phyloP scores from a whole-genome alignment of 2,797 vertebrate species.

The Muraenolepis orangiensis region DNA sequence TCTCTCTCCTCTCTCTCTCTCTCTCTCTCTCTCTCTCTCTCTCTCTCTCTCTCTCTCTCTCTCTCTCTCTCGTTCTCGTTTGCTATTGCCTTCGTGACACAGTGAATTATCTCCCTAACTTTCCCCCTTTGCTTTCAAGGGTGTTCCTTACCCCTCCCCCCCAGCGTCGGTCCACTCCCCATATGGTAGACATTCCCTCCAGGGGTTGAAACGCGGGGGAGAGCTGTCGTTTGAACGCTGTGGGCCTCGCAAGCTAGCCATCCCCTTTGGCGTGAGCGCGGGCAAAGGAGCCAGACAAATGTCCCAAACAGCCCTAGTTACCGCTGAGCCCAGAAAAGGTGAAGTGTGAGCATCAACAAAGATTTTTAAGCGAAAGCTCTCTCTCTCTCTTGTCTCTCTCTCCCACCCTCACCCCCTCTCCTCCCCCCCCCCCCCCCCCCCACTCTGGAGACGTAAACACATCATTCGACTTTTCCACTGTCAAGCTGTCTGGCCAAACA shows the following conservation, averaged over 20 bases:
- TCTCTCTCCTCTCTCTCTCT: background rate
- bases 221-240: conserved; percentile 46
- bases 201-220: conserved; percentile 26
- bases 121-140: background rate
- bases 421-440: conserved; percentile 5
- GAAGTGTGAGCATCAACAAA: conserved; percentile 31
- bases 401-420: conserved; percentile 8
- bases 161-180: background rate
- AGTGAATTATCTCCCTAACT: background rate
- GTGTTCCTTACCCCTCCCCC: background rate
- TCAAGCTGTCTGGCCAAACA: conserved; percentile 22
- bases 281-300: conserved; percentile 22
- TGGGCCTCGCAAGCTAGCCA: conserved; percentile 36
- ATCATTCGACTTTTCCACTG: conserved; percentile 30
- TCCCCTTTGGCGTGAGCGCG: conserved; percentile 35
- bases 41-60: background rate
- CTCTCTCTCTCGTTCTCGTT: background rate
- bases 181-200: conserved; percentile 7
- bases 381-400: too few relatives aligned
- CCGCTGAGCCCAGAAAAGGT: conserved; percentile 22
- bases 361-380: conserved; percentile 31
- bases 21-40: background rate
- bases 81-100: background rate
- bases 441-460: conserved; percentile 32
- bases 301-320: background rate